Evolutionary conservation across 2,797 vertebrate genomes (phyloP).

Genomic region (Hyperoplus lanceolatus): DNA sequence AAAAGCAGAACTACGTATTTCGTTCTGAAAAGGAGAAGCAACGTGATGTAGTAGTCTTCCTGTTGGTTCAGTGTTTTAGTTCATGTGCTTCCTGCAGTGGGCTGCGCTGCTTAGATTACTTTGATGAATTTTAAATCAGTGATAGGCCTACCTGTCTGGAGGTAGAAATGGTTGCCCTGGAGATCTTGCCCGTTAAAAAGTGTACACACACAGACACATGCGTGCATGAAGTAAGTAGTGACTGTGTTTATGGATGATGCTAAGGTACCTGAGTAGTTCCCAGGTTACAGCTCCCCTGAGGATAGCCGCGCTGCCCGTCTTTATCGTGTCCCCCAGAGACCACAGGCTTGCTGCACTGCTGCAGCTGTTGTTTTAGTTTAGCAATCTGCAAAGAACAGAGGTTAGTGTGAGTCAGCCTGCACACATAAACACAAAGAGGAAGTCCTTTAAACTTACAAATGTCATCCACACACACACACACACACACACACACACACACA

Average conservation of each 20-base stretch:
- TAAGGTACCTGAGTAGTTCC: conserved; percentile 73
- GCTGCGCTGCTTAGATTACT: conserved; percentile 9
- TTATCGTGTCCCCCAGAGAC: conserved; percentile 86
- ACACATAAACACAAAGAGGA: conserved; percentile 22
- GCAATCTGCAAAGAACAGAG: conserved; percentile 83
- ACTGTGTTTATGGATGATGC: conserved; percentile 35
- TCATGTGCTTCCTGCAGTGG: conserved; percentile 76
- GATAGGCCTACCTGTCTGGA: background rate
- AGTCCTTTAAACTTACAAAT: conserved; percentile 4
- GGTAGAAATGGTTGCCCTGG: too few species aligned
- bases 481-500: background rate
- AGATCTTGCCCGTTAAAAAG: too few species aligned
- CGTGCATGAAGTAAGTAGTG: conserved; percentile 11
- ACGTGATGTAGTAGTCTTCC: conserved; percentile 71
- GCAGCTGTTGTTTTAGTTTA: conserved; percentile 92
- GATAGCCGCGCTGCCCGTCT: conserved; percentile 77
- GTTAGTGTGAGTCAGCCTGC: conserved; percentile 47
- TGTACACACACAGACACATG: background rate
- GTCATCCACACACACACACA: background rate
- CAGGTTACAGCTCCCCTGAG: conserved; percentile 78
- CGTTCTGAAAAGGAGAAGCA: conserved; percentile 66
- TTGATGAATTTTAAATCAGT: conserved; percentile 3
- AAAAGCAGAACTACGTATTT: conserved; percentile 73
- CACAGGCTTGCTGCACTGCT: conserved; percentile 82
- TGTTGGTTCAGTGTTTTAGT: conserved; percentile 76